Evolutionary conservation across 2,113 vertebrate genomes (phyloP), one percentile per base, ranked within the genome.

Genomic region (Laterallus jamaicensis): DNA sequence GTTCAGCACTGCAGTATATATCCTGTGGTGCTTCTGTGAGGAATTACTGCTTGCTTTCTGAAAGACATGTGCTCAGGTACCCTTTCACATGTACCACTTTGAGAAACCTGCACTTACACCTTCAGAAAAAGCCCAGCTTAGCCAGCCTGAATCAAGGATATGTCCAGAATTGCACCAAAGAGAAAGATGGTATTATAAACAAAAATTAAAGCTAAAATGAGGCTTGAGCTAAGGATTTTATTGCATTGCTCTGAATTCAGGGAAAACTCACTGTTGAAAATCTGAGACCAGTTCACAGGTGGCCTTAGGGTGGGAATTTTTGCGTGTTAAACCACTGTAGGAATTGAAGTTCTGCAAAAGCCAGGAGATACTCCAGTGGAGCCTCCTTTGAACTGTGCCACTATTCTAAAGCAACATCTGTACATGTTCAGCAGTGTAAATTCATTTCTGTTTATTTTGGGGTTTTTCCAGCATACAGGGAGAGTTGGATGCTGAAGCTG

Each of bases 401-500:
- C 44, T 81, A 0, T 9, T 25, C 37, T 40, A 15, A 24, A 21
- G 37, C 26, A 37, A 47, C 17, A 19, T 20, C 35, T 77, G 0
- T 35, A 1, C 19, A 18, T 62, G 39, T 64, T 86, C 63, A 73
- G 42, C 67, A 59, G 12, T 44, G 19, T 64, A 25, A 80, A 64
- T 19, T 55, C 32, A 42, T 87, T 89, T 71, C 91, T 87, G 3
- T 42, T 75, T 92, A 59, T 26, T 91, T 29, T 29, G 26, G 2
- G 17, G 29, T 21, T 56, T 69, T 37, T 77, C 2, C 82, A 99
- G 99, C 88, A 98, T 99, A 95, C 99, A 99, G 97, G 97, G 96
- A 90, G 99, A 99, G 95, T 94, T 99, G 92, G 99, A 99, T 49
- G 82, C 91, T 0, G 99, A 99, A 95, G 98, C 98, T 1, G 99